Evolutionary conservation across 2,797 vertebrate genomes (phyloP), one percentile per base, ranked within the genome.

Genomic region (Typhlichthys subterraneus): DNA sequence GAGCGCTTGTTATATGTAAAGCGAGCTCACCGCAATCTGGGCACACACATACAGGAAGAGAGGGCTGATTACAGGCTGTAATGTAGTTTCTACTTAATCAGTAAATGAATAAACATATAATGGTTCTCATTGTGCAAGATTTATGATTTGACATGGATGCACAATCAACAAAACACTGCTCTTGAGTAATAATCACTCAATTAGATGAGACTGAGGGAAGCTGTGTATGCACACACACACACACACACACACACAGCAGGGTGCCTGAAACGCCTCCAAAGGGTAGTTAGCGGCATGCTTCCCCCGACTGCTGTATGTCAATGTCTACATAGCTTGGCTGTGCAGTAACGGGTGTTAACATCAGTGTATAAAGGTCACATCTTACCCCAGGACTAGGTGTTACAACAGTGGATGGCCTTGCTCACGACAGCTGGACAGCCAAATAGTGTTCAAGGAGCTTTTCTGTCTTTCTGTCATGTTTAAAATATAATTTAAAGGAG

Each of bases 21-120:
- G 71, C 51, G 63, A 55, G 73, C 58, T 74, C 69, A 76, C 45
- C 66, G 63, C 65, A 71, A 55, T 77, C 50, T 53, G 15, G 67
- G 54, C 59, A 58, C 70, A 59, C 17, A 3, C 56, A 70, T 55
- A 61, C 33, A 19, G 19, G 2, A 19, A 19, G 19, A 19, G 19
- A 19, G 19, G 19, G 57, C 71, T 23, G 19, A 23, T 23, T 23
- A 23, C 23, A 23, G 23, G 23, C 23, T 64, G 78, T 64, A 68
- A 76, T 74, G 61, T 67, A 81, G 65, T 76, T 58, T 63, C 69
- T 73, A 72, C 70, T 74, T 79, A 77, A 80, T 76, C 70, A 71
- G 51, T 14, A 2, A 63, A 77, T 88, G 60, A 81, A 88, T 83
- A 82, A 79, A 84, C 74, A 86, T 81, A 58, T 19, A 82, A 69